Conservation (phyloP, 2,113 vertebrate genomes). For the Neogale vison region DNA sequence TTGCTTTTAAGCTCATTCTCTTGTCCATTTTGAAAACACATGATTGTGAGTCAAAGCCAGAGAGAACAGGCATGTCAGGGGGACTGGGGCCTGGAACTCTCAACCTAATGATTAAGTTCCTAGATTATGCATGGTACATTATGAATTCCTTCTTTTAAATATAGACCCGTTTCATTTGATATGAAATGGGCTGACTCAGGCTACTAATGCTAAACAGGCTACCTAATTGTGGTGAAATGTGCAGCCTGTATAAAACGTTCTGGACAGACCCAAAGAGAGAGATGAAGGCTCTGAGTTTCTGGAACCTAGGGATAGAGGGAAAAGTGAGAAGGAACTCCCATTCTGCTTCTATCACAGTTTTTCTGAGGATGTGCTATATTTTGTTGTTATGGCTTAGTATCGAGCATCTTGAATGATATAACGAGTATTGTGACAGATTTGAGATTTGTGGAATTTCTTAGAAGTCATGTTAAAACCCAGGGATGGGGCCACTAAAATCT, state of each 20-base stretch:
- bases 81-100: not conserved
- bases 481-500: not conserved
- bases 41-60: slow-evolving; percentile 54
- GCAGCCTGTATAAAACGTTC: slow-evolving; percentile 51
- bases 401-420: not conserved
- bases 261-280: not conserved
- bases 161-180: slow-evolving; percentile 51
- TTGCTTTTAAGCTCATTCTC: slow-evolving; percentile 28
- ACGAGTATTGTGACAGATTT: not conserved
- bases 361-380: not conserved
- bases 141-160: slow-evolving; percentile 68
- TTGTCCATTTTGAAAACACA: slow-evolving; percentile 58
- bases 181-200: slow-evolving; percentile 51
- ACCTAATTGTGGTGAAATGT: slow-evolving; percentile 1
- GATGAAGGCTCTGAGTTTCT: not conserved
- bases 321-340: not conserved
- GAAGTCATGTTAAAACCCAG: not conserved
- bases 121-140: slow-evolving; percentile 14
- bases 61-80: not conserved
- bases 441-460: slow-evolving; percentile 16
- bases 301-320: not conserved
- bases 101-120: slow-evolving; percentile 64
- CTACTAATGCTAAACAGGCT: slow-evolving; percentile 33
- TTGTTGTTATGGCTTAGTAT: not conserved
- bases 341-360: not conserved